Conservation (phyloP, 2,113 vertebrate genomes). For the Ciconia stormi region DNA sequence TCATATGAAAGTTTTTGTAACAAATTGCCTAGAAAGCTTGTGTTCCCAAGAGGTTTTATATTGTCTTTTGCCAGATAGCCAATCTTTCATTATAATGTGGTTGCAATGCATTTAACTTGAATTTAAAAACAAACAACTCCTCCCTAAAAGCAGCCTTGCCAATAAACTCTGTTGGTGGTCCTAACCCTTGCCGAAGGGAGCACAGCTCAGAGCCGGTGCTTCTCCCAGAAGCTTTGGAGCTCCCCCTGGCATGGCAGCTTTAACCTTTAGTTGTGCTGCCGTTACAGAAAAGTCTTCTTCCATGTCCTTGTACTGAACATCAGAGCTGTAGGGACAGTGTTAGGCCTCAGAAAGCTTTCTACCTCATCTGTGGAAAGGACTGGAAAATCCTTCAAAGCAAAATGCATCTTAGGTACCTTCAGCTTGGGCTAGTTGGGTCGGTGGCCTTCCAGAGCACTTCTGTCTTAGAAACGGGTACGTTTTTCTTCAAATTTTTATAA, state of each 20-base stretch:
- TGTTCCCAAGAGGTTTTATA: neutral
- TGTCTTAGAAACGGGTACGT: neutral
- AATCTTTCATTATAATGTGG: neutral
- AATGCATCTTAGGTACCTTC: neutral
- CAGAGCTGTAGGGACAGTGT: neutral
- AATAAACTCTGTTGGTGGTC: slow-evolving; percentile 30
- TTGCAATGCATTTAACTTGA: neutral
- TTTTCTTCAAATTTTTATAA: neutral
- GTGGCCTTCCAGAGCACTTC: neutral
- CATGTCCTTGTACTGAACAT: neutral
- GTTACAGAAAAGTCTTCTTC: neutral
- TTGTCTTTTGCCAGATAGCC: slow-evolving; percentile 4
- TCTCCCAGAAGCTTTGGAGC: neutral
- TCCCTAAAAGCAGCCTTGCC: slow-evolving; percentile 1
- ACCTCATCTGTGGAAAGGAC: neutral
- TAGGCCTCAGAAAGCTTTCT: neutral
- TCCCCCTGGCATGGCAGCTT: neutral
- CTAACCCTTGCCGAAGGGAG: neutral
- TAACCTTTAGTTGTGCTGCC: neutral
- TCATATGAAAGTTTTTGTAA: neutral
- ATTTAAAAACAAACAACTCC: slow-evolving; percentile 41
- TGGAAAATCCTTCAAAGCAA: neutral
- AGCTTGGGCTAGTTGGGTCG: neutral
- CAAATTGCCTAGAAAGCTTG: neutral
- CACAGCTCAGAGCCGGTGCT: accelerated